Evolutionary conservation across 2,888 invertebrate genomes (phyloP).

Genomic region (Sphecodes monilicornis): DNA sequence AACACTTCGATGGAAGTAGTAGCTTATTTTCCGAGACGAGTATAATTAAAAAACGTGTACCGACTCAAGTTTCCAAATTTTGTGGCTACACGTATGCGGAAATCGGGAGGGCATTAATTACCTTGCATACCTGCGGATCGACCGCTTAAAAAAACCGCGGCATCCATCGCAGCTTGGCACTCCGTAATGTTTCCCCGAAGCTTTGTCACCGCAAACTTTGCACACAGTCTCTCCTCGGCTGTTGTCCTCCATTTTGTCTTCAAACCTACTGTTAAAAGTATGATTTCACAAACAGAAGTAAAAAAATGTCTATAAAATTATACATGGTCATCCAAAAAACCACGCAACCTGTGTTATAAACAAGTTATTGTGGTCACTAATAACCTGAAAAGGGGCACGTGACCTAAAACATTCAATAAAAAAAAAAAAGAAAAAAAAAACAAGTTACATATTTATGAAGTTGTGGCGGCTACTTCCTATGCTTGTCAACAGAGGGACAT

Average conservation of each 20-base stretch:
- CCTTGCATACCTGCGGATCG: conserved; percentile 90
- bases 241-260: conserved; percentile 80
- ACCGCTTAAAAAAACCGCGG: conserved; percentile 97
- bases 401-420: too few relatives aligned
- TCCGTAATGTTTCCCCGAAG: conserved; percentile 95
- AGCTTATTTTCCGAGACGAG: too few relatives aligned
- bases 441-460: neutral
- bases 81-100: neutral
- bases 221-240: conserved; percentile 87
- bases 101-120: conserved; percentile 80
- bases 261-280: neutral
- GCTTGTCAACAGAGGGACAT: too few relatives aligned
- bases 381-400: too few relatives aligned
- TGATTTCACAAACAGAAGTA: neutral
- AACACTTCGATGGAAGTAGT: too few relatives aligned
- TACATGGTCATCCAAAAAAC: neutral
- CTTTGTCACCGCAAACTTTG: conserved; percentile 95
- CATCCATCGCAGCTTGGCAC: conserved; percentile 96
- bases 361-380: too few relatives aligned
- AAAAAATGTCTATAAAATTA: neutral
- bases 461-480: too few relatives aligned
- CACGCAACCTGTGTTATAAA: neutral
- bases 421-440: too few relatives aligned
- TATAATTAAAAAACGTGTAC: neutral
- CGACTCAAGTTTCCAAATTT: neutral